Base-by-base conservation (phyloP, 2,888 invertebrate genomes). In the Rotaria macrura region DNA sequence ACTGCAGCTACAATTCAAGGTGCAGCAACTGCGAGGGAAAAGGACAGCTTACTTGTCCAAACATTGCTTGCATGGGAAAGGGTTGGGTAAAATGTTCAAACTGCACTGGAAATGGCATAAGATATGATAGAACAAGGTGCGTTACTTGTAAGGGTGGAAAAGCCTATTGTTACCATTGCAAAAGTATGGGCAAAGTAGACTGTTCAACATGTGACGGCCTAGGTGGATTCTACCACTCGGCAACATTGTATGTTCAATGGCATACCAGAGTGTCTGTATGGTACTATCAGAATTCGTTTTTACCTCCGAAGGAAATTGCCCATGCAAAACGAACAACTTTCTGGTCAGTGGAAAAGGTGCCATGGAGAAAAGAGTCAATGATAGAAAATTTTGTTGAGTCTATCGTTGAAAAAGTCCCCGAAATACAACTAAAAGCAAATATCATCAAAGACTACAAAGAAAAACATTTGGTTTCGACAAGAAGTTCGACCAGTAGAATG, bases 171-270 rank as follows among this genome's bases (percentile, higher is more conserved):
- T 5, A 4, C 14, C 3, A 17, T 40, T 79, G 74, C n/a, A 40
- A 40, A 43, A 43, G 74, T 79, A 1, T 6, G 0, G 74, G 74
- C 43, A 79, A 25, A 43, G 25, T 79, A 1, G 25, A 4, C 12
- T 79, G 74, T n/a, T 23, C 40, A 20, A 43, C 7, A 1, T 79
- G 74, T 4, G 25, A n/a, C 1, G 43, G 74, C 4, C 9, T 9
- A 0, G 43, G 74, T 43, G 74, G 74, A 1, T 38, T 79, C n/a
- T 6, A 43, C 0, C 74, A 79, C 43, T 12, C 38, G 10, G 40
- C 74, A 79, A 79, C 74, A 43, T 79, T 79, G 10, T 43, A 23
- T 43, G 74, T 79, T 40, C 40, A 79, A 79, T 79, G 74, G 74
- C 38, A 38, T 43, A 79, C 74, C 25, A 7, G n/a, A 43, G 14